Base-by-base conservation (phyloP, 2,797 vertebrate genomes). In the Falco berigora region DNA sequence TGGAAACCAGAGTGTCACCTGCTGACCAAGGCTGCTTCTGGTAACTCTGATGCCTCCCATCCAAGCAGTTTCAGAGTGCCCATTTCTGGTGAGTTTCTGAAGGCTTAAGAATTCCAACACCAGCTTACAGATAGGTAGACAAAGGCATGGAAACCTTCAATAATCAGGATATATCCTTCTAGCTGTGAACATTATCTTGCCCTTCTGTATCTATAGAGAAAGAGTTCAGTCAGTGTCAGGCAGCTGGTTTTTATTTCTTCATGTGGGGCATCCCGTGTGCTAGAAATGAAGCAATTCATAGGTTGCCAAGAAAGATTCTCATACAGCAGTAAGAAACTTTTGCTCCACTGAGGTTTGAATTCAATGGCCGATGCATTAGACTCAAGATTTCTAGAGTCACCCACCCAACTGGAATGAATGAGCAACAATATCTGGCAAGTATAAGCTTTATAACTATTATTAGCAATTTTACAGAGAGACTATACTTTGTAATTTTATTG, bases 151-250 rank as follows among this genome's bases (percentile, higher is more conserved):
- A 32, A 74, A 12, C 6, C 19, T 63, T 76, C 34, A 32, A 24
- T 8, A 10, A 40, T 6, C 44, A 50, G 53, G 23, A 27, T 2
- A 9, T 10, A 12, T 4, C 8, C 17, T 9, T 38, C 7, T 27
- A 66, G 27, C 25, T 32, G 44, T 1, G 4, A 75, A 4, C 10
- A 24, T 18, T 32, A 6, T 34, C 23, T 47, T 8, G 11, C 15
- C 46, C 19, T 63, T 78, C 50, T 25, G 9, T 28, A 67, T 21
- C 56, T 36, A 15, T 0, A 7, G 27, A 52, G 15, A n/a, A 68
- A 58, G 21, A 18, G 27, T 0, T 4, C 19, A 61, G n/a, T 8
- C 32, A 23, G 14, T 2, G 10, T 5, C 23, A 71, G 32, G 27
- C 24, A 47, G 27, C 3, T 18, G 13, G 17, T 14, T 73, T 81